A percentile compares a stretch with the other conserved stretches of the same genome.
These are phyloP conservation scores for Thelaira solivaga DNA, from an alignment of 2,888 invertebrate species.

Conservation along the genomic window DNA sequence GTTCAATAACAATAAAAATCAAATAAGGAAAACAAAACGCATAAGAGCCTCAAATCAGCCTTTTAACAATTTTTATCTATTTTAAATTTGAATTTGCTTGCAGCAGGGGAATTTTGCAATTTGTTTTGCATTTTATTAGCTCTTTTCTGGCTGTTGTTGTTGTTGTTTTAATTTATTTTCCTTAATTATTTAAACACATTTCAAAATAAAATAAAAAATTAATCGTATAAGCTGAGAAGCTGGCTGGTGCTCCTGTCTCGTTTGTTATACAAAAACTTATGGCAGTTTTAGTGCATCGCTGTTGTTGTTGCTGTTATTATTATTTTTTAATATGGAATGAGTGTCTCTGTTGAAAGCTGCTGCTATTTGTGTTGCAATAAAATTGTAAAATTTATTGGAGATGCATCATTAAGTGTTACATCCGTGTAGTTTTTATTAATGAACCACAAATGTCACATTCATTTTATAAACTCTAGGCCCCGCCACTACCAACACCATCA, in stretches of 20 bases:
- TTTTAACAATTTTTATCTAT: no score
- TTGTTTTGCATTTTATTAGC: slow-evolving; percentile 28
- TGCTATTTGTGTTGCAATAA: slow-evolving; percentile 49
- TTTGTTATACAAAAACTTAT: background rate
- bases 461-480: slow-evolving; percentile 29
- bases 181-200: background rate
- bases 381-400: slow-evolving; percentile 44
- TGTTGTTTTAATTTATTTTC: background rate
- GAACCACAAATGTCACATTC: slow-evolving; percentile 55
- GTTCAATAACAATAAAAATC: no score
- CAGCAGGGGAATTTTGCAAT: background rate
- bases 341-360: slow-evolving; percentile 39
- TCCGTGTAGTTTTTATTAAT: slow-evolving; percentile 49
- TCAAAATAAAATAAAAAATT: no score
- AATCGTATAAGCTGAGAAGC: no score
- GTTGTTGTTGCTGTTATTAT: slow-evolving; percentile 43
- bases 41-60: no score
- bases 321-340: slow-evolving; percentile 24
- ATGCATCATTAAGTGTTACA: slow-evolving; percentile 41
- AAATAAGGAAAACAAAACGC: no score
- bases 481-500: no score
- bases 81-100: no score
- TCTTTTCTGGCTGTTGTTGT: background rate
- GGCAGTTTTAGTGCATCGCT: background rate
- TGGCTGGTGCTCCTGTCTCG: background rate